Conservation (phyloP, 2,113 vertebrate genomes). For the Alexandromys fortis region DNA sequence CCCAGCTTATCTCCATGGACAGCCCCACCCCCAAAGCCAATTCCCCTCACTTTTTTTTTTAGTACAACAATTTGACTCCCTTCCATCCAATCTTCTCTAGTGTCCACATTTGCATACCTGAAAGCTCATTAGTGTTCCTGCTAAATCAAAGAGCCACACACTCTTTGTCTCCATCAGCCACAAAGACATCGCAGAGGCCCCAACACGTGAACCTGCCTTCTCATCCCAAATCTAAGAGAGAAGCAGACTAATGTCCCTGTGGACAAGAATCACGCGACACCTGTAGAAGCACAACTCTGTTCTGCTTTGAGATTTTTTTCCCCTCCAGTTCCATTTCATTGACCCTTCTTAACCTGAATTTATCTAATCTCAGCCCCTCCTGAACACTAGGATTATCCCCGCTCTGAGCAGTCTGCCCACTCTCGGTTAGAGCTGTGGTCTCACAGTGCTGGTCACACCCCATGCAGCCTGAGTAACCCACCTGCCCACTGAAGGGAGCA, state of each 20-base stretch:
- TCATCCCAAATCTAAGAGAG: background rate
- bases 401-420: fast-evolving
- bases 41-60: background rate
- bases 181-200: background rate
- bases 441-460: background rate
- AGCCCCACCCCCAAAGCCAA: background rate
- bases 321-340: background rate
- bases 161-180: constrained; percentile 24
- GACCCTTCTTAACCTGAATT: background rate
- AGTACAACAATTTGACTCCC: background rate
- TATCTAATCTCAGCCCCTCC: fast-evolving
- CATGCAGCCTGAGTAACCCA: background rate
- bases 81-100: background rate
- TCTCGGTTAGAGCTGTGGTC: background rate
- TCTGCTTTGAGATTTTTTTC: background rate
- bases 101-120: background rate
- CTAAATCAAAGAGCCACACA: background rate
- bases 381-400: fast-evolving
- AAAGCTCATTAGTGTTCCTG: background rate
- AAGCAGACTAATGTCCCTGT: background rate
- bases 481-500: background rate
- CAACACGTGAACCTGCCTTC: background rate
- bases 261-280: background rate
- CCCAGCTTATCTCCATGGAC: background rate
- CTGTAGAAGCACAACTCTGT: background rate